Evolutionary conservation across 2,113 vertebrate genomes (phyloP).

Genomic region (Tonatia bakeri): DNA sequence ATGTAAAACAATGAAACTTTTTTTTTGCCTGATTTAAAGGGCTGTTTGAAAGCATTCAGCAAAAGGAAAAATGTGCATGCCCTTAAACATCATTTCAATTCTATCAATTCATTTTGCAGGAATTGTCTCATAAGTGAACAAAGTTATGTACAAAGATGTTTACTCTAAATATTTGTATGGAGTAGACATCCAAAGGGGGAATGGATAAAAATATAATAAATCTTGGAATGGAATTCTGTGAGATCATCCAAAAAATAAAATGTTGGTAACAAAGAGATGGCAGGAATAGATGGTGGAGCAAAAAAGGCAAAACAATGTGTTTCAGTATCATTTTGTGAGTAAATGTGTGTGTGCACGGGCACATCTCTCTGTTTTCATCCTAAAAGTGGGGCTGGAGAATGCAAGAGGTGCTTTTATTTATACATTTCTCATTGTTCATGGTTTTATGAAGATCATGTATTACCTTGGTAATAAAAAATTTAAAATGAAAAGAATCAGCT

Average conservation of each 20-base stretch:
- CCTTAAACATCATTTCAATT: background rate
- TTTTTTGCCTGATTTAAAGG: background rate
- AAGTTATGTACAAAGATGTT: background rate
- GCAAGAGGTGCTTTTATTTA: background rate
- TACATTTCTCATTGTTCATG: background rate
- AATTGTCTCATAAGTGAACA: background rate
- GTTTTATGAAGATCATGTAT: conserved; percentile 10
- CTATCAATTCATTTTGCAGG: background rate
- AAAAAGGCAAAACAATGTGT: background rate
- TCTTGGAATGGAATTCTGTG: background rate
- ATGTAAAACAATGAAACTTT: background rate
- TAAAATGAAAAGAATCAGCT: conserved; percentile 32
- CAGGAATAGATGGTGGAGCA: background rate
- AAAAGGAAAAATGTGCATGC: background rate
- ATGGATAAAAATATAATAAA: background rate
- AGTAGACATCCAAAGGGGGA: background rate
- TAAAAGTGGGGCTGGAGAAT: background rate
- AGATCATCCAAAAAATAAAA: background rate
- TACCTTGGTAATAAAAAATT: conserved; percentile 45
- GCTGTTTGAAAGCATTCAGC: background rate
- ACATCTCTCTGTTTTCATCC: background rate
- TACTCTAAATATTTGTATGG: background rate
- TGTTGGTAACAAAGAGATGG: background rate
- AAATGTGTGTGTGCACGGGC: rapidly evolving
- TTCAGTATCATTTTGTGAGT: background rate